Percentiles rank a stretch among this genome's conserved stretches.
Conservation (phyloP, 2,888 invertebrate genomes). For the Gasteruption jaculator region DNA sequence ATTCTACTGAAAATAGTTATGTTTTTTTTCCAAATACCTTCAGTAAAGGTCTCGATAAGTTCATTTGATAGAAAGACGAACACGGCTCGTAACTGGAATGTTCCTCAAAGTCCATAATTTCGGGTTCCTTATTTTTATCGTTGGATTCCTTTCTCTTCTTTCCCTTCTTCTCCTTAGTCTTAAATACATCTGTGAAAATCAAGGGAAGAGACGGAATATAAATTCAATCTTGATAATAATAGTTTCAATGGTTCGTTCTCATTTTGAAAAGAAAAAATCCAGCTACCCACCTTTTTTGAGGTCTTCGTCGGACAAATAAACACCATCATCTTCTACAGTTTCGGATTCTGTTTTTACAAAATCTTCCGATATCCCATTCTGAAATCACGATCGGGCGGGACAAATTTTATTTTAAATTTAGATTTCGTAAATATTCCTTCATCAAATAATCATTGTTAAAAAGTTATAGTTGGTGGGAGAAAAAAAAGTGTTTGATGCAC, state of each 20-base stretch:
- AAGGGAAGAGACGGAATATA: constrained; percentile 1
- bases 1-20: background rate
- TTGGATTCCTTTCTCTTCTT: constrained; percentile 49
- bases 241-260: constrained; percentile 1
- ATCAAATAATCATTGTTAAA: constrained; percentile 2
- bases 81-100: constrained; percentile 63
- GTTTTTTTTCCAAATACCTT: constrained; percentile 56
- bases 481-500: no score
- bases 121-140: constrained; percentile 53
- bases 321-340: constrained; percentile 46
- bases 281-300: constrained; percentile 39
- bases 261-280: background rate
- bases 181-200: constrained; percentile 35
- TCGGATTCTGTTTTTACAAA: constrained; percentile 61
- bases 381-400: constrained; percentile 4
- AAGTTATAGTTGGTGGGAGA: background rate
- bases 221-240: background rate
- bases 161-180: constrained; percentile 41
- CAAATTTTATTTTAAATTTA: background rate
- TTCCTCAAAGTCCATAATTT: constrained; percentile 60
- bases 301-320: constrained; percentile 36
- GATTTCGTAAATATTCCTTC: background rate
- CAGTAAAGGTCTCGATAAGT: constrained; percentile 87
- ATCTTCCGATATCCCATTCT: constrained; percentile 56
- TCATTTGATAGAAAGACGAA: constrained; percentile 88